phyloP scores from a whole-genome alignment of 2,797 vertebrate genomes.

The Geotrypetes seraphini region DNA sequence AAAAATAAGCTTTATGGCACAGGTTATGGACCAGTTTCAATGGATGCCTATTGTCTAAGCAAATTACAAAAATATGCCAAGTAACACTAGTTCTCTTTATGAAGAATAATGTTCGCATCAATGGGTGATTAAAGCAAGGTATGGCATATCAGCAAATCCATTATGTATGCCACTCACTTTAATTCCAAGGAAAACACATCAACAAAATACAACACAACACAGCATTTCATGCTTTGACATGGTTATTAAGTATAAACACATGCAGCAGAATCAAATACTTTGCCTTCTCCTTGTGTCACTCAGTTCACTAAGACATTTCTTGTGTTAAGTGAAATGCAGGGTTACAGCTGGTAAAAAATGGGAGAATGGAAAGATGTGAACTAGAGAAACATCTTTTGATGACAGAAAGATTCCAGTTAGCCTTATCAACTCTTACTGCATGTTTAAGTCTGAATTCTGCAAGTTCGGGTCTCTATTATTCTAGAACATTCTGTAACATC shows the following conservation, averaged over 20 bases:
- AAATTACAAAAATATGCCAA: no score
- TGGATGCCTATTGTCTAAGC: no score
- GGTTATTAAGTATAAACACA: not conserved
- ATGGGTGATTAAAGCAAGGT: no score
- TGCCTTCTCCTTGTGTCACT: not conserved
- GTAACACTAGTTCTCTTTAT: no score
- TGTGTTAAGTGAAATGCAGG: not conserved
- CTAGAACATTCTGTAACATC: conserved; percentile 1
- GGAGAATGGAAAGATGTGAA: not conserved
- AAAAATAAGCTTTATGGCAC: no score
- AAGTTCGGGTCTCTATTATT: not conserved
- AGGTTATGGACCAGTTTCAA: no score
- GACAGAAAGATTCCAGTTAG: not conserved
- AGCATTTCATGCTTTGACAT: no score
- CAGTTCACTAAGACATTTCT: conserved; percentile 1
- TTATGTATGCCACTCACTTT: no score
- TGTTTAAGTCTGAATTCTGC: not conserved
- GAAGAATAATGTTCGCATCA: no score
- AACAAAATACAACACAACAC: no score
- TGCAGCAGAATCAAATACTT: not conserved
- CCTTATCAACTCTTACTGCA: not conserved
- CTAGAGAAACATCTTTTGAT: not conserved
- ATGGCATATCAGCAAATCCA: no score
- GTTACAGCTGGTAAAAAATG: not conserved
- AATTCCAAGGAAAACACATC: no score